These are phyloP conservation scores for Perodicticus potto DNA, from an alignment of 2,797 vertebrate genomes.

Conservation along the genomic window DNA sequence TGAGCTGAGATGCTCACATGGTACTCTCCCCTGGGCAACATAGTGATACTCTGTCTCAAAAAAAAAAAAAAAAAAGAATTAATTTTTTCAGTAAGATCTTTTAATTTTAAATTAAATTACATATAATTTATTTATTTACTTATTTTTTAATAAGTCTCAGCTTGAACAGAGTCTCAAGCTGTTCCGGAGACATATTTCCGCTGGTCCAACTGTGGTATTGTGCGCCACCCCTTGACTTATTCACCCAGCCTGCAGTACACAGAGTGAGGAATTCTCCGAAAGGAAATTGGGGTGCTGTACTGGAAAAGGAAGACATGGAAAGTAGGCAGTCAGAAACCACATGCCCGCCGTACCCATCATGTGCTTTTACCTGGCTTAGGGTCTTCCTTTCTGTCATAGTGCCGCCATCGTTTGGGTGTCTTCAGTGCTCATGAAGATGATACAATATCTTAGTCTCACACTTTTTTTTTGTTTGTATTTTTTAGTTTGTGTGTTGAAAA, in stretches of 20 bases:
- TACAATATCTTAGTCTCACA: neutral
- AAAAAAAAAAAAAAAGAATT: too few relatives aligned
- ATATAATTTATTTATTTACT: neutral
- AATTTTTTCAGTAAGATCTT: neutral
- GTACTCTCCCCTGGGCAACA: too few relatives aligned
- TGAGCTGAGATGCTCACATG: too few relatives aligned
- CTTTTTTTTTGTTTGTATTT: neutral
- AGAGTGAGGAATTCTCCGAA: neutral
- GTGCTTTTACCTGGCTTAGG: neutral
- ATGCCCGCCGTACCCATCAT: neutral
- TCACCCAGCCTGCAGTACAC: neutral
- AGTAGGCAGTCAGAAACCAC: neutral
- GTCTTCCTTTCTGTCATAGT: neutral
- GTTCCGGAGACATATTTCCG: neutral
- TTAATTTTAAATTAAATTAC: neutral
- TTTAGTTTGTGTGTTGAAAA: too few relatives aligned
- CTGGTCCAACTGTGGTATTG: neutral
- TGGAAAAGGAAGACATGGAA: slow-evolving; percentile 31
- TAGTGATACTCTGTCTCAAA: too few relatives aligned
- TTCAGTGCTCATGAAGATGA: neutral
- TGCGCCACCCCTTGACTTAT: neutral
- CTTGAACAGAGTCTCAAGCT: too few relatives aligned
- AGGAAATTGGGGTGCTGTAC: neutral
- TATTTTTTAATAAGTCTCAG: too few relatives aligned
- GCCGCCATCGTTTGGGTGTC: neutral